phyloP scores from a whole-genome alignment of 2,113 vertebrate genomes.

The Donacobius atricapilla region DNA sequence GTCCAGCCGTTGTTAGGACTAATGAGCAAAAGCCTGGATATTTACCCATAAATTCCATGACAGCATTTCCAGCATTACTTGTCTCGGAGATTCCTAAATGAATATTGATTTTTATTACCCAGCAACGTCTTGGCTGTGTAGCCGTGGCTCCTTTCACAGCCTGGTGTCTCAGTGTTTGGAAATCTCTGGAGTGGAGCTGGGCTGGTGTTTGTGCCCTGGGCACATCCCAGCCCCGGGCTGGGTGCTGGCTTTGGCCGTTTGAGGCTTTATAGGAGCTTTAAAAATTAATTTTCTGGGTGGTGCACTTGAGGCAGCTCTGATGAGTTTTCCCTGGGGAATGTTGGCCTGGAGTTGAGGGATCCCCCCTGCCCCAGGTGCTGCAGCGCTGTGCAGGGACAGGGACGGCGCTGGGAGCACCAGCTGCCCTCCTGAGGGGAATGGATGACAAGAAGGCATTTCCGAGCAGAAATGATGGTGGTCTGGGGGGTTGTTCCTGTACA shows the following conservation, averaged over 20 bases:
- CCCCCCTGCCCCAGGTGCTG: neutral
- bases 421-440: neutral
- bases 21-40: neutral
- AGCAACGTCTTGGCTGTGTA: neutral
- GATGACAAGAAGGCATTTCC: fast-evolving
- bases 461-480: fast-evolving
- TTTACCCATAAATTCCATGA: neutral
- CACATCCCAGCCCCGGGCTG: neutral
- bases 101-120: neutral
- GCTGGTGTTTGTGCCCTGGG: neutral
- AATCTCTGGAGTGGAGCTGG: neutral
- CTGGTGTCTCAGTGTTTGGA: neutral
- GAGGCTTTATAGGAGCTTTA: neutral
- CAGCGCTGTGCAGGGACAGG: neutral
- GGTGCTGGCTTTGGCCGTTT: neutral
- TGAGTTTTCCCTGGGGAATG: neutral
- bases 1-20: neutral
- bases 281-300: neutral
- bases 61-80: neutral
- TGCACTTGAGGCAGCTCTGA: neutral
- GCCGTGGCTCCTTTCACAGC: neutral
- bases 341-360: neutral
- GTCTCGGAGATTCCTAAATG: neutral
- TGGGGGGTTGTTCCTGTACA: too few species aligned
- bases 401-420: fast-evolving